Evolutionary conservation across 2,888 invertebrate species (phyloP), one percentile per base, ranked within the genome.

Genomic region (Vanessa cardui): DNA sequence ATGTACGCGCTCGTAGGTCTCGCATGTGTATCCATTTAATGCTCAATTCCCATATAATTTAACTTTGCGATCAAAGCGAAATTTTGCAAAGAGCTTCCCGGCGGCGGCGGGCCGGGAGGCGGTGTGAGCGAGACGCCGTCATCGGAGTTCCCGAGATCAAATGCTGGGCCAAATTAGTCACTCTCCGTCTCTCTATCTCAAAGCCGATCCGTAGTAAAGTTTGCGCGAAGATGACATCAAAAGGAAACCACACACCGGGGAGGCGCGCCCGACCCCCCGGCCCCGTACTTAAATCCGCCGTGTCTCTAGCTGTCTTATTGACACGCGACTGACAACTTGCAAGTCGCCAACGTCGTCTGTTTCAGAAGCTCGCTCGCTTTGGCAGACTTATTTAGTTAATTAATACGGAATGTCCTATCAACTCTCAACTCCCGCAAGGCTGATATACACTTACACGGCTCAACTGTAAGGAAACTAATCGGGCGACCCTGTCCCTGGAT

Each of bases 211-310:
- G 92, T 89, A 92, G 92, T 92, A 92, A 92, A 92, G 92, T 92
- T 92, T 92, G 92, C 92, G 91, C 92, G 92, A 92, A 92, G 92
- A 92, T 92, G 92, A 92, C 92, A 92, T 92, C 92, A 92, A 92
- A 92, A 92, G 92, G 92, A 92, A 92, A 92, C 92, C 92, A 92
- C 92, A 92, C 90, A 92, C 89, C 89, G 89, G 91, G 92, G 90
- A 84, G 91, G 90, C 82, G 84, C 83, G 78, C 78, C 80, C 77
- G 76, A 70, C 79, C 78, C 80, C 77, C 87, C 87, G 81, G 82
- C 88, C 90, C 86, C 90, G 85, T 86, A 88, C 90, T 90, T 86
- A 85, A 86, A 89, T 86, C 89, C 86, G 86, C 89, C 90, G 89
- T 88, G 89, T 89, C 89, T 78, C 82, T 83, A 83, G 85, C 85